Evolutionary conservation across 1,140 invertebrate species (phyloP).

Genomic region (Geopemphigus sp.): DNA sequence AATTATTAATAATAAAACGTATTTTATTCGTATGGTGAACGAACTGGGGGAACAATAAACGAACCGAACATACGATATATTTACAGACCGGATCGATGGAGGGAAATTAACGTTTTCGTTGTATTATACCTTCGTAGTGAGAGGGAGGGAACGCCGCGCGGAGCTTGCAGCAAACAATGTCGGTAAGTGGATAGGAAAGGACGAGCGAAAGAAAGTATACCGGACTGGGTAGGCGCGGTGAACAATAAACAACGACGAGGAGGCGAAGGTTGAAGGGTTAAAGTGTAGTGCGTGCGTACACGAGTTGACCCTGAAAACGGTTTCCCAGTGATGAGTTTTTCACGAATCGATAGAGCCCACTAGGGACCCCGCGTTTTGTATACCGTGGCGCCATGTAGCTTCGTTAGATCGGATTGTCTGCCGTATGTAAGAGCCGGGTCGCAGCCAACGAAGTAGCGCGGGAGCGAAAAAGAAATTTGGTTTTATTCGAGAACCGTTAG

Average conservation of each 20-base stretch:
- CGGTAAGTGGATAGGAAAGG: background rate
- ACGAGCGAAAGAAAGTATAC: background rate
- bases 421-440: no score
- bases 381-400: no score
- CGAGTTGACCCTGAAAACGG: conserved; percentile 39
- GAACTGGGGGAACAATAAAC: no score
- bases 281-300: background rate
- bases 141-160: background rate
- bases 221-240: background rate
- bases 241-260: background rate
- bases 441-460: no score
- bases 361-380: background rate
- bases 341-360: conserved; percentile 38
- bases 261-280: background rate
- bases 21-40: no score
- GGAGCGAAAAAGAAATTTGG: background rate
- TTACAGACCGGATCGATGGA: no score
- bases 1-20: no score
- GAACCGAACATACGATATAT: no score
- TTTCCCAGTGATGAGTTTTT: conserved; percentile 32
- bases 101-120: no score
- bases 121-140: no score
- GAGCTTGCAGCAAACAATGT: background rate
- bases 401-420: no score
- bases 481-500: background rate